These are phyloP conservation scores for human (Homo sapiens) DNA, from an alignment of 2,113 vertebrate genomes.

Conservation along the genomic window GRCh38 chr5:5318501-5319000, in stretches of 20 bases:
- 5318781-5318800: neutral
- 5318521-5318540: neutral
- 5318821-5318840: neutral
- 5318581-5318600: neutral
- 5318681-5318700: neutral
- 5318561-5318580: neutral
- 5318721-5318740: neutral
- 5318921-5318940: accelerated
- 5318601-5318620: neutral
- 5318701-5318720: neutral
- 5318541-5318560: too few relatives aligned
- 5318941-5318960: accelerated
- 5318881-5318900: accelerated
- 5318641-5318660: neutral
- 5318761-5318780: neutral
- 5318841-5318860: neutral
- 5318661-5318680: accelerated
- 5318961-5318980: accelerated
- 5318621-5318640: too few relatives aligned
- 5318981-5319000: accelerated
- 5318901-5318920: neutral
- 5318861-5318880: accelerated
- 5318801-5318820: neutral
- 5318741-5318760: too few relatives aligned
- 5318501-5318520: accelerated